Evolutionary conservation across 2,797 vertebrate genomes (phyloP).

Genomic region (Chloroceryle amazona): DNA sequence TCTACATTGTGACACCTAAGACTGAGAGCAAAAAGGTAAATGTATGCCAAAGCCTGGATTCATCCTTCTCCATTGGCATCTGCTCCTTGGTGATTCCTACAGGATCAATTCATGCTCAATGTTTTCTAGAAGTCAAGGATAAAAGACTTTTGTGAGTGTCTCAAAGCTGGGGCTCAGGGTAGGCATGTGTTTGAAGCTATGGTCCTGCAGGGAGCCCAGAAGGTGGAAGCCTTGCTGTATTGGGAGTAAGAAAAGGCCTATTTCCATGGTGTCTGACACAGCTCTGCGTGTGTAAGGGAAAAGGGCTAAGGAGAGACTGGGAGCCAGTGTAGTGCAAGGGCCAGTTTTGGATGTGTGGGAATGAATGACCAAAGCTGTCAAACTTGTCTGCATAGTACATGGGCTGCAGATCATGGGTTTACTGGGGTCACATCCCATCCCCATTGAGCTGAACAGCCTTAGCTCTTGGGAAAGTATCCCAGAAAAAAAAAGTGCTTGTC

Average conservation of each 20-base stretch:
- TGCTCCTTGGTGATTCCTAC: background rate
- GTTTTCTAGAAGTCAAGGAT: background rate
- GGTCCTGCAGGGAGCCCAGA: background rate
- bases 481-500: background rate
- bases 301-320: background rate
- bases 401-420: background rate
- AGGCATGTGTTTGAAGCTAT: accelerated
- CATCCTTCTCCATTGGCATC: background rate
- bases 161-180: background rate
- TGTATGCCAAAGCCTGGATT: background rate
- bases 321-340: background rate
- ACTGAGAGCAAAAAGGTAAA: background rate
- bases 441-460: background rate
- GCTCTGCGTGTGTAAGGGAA: background rate
- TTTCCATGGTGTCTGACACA: background rate
- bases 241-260: background rate
- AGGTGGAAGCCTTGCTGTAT: background rate
- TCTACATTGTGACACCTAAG: background rate
- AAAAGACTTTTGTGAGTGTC: background rate
- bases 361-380: background rate
- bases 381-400: background rate
- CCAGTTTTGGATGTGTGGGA: background rate
- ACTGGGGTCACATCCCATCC: background rate
- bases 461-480: background rate
- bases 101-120: background rate